These are phyloP conservation scores for Stictonetta naevosa DNA, from an alignment of 2,113 vertebrate genomes.

Conservation along the genomic window DNA sequence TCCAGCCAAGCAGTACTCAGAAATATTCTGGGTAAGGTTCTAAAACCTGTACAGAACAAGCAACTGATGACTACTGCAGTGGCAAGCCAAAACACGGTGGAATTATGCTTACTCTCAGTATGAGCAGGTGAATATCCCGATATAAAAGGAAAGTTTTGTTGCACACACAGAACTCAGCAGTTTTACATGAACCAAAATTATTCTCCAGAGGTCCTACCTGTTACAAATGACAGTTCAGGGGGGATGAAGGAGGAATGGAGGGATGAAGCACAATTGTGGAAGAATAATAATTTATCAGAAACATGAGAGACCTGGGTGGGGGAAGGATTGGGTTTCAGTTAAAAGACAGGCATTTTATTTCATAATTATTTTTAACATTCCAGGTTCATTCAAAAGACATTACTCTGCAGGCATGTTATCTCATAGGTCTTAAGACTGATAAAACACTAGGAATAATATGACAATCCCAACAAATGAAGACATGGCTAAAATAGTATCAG, in stretches of 20 bases:
- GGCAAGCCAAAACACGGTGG: neutral
- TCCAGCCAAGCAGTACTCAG: neutral
- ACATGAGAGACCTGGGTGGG: neutral
- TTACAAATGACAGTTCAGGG: neutral
- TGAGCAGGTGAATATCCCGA: neutral
- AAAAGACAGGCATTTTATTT: neutral
- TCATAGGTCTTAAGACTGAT: slow-evolving; percentile 32
- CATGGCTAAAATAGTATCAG: slow-evolving; percentile 23
- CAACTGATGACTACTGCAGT: neutral
- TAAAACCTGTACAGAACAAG: neutral
- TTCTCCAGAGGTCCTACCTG: neutral
- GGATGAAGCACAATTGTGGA: neutral
- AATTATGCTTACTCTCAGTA: neutral
- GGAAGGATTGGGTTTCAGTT: neutral
- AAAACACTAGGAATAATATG: slow-evolving; percentile 33
- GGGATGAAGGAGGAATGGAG: neutral
- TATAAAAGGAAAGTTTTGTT: neutral
- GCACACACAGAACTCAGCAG: neutral
- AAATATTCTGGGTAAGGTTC: neutral
- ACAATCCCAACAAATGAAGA: slow-evolving; percentile 29
- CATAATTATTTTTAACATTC: slow-evolving; percentile 17
- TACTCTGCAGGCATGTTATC: slow-evolving; percentile 15
- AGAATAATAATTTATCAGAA: neutral
- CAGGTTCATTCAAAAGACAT: slow-evolving; percentile 59
- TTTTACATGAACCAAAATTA: neutral